Evolutionary conservation across 2,888 invertebrate genomes (phyloP).

Genomic region (Cheilosia vulpina): DNA sequence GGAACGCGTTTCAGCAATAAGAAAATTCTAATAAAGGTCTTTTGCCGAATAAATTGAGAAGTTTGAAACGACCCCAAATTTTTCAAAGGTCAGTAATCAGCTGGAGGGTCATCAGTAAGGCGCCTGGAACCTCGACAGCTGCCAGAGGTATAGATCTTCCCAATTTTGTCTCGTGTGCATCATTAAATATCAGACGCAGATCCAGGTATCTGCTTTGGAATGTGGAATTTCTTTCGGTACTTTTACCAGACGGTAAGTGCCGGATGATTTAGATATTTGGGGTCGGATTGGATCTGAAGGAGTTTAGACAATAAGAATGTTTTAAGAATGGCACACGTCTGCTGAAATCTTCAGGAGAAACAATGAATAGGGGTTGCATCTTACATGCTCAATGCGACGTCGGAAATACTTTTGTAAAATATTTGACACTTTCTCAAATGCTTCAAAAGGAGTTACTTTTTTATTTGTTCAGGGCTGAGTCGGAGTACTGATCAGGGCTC

Average conservation of each 20-base stretch:
- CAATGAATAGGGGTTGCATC: too few species aligned
- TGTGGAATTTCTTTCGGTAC: neutral
- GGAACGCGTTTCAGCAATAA: neutral
- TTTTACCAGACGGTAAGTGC: neutral
- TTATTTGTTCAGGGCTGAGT: too few species aligned
- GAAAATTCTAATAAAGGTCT: neutral
- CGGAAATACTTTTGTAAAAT: too few species aligned
- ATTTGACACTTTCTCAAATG: too few species aligned
- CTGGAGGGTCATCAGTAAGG: neutral
- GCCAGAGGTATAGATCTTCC: neutral
- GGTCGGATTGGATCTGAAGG: neutral
- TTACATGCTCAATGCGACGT: too few species aligned
- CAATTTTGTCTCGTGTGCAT: neutral
- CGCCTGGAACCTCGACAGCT: neutral
- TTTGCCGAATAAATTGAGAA: neutral
- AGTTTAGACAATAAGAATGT: too few species aligned
- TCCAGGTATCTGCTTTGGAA: neutral
- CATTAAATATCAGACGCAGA: conserved; percentile 2
- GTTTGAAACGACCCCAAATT: neutral
- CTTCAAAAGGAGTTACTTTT: too few species aligned
- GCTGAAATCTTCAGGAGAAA: too few species aligned
- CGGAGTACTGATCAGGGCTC: too few species aligned
- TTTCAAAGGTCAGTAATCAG: neutral
- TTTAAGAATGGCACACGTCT: too few species aligned
- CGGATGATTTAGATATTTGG: neutral